Conservation (phyloP, 2,113 vertebrate species). For the Aleadryas rufinucha region DNA sequence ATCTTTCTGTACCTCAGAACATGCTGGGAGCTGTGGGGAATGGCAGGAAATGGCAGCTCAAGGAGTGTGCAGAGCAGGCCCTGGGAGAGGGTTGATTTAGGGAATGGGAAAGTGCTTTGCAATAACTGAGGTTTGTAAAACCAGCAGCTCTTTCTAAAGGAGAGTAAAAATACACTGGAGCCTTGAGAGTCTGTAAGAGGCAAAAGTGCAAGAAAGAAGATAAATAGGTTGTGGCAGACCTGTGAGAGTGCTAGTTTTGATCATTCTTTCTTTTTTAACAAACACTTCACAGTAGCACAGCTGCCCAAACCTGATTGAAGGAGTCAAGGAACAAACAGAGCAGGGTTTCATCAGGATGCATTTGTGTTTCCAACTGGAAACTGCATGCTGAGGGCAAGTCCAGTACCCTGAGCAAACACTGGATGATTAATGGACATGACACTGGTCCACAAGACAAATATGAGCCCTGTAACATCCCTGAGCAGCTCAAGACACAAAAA, state of each 20-base stretch:
- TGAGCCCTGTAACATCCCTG: background rate
- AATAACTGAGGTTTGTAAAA: background rate
- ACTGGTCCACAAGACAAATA: background rate
- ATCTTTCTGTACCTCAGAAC: background rate
- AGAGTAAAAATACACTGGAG: background rate
- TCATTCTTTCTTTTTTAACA: background rate
- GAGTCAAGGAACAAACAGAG: background rate
- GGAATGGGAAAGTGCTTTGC: background rate
- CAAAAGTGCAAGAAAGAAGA: background rate
- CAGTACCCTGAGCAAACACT: background rate
- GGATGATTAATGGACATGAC: background rate
- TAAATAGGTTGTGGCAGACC: background rate
- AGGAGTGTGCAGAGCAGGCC: background rate
- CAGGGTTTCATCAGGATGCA: background rate
- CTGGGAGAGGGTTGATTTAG: background rate
- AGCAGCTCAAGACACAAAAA: background rate
- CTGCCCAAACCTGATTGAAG: background rate
- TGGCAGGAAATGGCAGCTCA: constrained; percentile 9
- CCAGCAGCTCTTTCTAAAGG: background rate
- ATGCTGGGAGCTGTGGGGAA: background rate
- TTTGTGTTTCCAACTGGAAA: background rate
- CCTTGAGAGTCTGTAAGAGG: background rate
- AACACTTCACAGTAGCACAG: background rate
- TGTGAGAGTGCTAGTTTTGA: background rate
- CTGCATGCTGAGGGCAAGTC: background rate